Conservation (phyloP, 2,888 invertebrate genomes). For the Patella pellucida region DNA sequence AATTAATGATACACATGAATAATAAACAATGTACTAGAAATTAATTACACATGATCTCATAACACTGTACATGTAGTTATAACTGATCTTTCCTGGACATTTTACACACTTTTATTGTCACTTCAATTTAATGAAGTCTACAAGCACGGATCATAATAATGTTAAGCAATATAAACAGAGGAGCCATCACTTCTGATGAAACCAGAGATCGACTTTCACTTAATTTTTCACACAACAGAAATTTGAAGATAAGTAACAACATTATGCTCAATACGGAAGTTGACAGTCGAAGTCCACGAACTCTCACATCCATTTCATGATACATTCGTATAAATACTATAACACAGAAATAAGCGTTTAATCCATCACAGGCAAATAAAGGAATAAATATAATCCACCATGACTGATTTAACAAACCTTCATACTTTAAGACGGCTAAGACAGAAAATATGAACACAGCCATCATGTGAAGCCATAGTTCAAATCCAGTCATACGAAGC, state of each 20-base stretch:
- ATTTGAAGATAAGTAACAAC: slow-evolving; percentile 90
- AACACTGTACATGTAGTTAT: no score
- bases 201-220: slow-evolving; percentile 84
- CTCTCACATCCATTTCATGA: slow-evolving; percentile 76
- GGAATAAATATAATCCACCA: slow-evolving; percentile 95
- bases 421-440: slow-evolving; percentile 82
- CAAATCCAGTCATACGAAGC: slow-evolving; percentile 95
- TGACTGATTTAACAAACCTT: slow-evolving; percentile 78
- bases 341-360: slow-evolving; percentile 94
- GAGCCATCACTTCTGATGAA: slow-evolving; percentile 92
- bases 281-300: slow-evolving; percentile 82
- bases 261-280: slow-evolving; percentile 88
- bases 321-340: slow-evolving; percentile 95
- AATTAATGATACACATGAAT: no score
- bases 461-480: slow-evolving; percentile 91
- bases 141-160: slow-evolving; percentile 93
- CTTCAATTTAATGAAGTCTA: slow-evolving; percentile 78
- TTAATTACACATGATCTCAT: no score
- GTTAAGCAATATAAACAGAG: slow-evolving; percentile 89
- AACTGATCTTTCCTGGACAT: no score
- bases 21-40: no score
- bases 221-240: slow-evolving; percentile 88
- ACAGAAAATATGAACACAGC: slow-evolving; percentile 87
- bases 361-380: slow-evolving; percentile 90
- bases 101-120: no score